phyloP scores from a whole-genome alignment of 1,140 invertebrate species.

The Metaphire vulgaris region DNA sequence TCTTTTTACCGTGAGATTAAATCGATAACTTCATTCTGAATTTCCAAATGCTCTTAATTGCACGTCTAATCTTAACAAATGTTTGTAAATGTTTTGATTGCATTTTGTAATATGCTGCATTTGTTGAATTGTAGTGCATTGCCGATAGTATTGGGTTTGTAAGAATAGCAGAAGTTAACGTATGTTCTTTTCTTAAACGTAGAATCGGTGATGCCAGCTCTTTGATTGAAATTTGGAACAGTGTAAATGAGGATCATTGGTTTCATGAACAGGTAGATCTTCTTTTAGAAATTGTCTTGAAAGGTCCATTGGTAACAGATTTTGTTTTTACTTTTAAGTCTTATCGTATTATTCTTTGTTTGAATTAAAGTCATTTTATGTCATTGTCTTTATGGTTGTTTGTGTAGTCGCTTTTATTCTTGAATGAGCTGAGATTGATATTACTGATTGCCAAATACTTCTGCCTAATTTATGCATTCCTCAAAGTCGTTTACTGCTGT shows the following conservation, averaged over 20 bases:
- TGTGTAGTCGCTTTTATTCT: too few relatives aligned
- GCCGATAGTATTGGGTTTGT: background rate
- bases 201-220: background rate
- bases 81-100: constrained; percentile 8
- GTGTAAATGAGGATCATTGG: background rate
- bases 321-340: background rate
- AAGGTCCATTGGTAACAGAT: background rate
- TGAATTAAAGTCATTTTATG: too few relatives aligned
- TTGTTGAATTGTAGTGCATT: background rate
- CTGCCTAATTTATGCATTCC: too few relatives aligned
- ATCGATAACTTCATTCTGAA: too few relatives aligned
- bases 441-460: background rate
- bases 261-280: background rate
- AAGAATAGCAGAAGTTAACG: background rate
- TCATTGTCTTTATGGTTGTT: too few relatives aligned
- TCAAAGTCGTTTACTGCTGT: too few relatives aligned
- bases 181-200: background rate
- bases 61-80: too few relatives aligned
- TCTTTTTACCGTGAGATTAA: background rate
- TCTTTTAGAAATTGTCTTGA: background rate
- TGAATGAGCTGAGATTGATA: background rate
- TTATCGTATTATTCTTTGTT: too few relatives aligned
- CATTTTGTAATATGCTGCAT: background rate
- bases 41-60: too few relatives aligned
- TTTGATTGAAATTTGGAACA: background rate